Evolutionary conservation across 2,888 invertebrate genomes (phyloP), one percentile per base, ranked within the genome.

Genomic region (Romanomermis culicivorax): DNA sequence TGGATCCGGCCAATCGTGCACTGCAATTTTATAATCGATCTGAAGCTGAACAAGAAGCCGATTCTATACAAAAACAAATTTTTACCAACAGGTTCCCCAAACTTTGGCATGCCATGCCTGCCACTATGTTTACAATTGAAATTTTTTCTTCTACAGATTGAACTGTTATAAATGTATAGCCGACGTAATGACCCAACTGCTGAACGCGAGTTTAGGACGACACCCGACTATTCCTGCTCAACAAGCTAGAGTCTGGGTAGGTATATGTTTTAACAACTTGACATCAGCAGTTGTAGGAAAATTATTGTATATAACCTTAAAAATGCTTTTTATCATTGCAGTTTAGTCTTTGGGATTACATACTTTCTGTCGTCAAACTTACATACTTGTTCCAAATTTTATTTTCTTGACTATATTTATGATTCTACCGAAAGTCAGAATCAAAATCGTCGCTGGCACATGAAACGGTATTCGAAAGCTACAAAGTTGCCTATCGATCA

Each of bases 1-100:
- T 83, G n/a, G 95, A 95, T 71, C 84, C 87, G 0, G 82, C 85
- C 62, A 81, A 84, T 64, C 77, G 84, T 56, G 93, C 85, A 0
- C 72, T 85, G 45, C 84, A 86, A 70, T 89, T 79, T 70, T 89
- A 88, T 70, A 11, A 23, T 23, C 11, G 23, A 42, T 52, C 24
- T 43, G 42, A 52, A 47, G 2, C 14, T 7, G 52, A 52, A 25
- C 14, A 4, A n/a, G 52, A 29, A 14, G 51, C 7, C 3, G 17
- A 36, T 29, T 52, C 17, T 4, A 7, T n/a, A 47, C 29, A 52
- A 25, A 17, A 42, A 7, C 42, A 29, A 52, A 45, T 45, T 23
- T 45, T 45, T 45, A n/a, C 45, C 4, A 45, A 45, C 23, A 45
- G 45, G 45, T 45, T 11, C 7, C 36, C 36, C 11, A 11, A 11